phyloP scores from a whole-genome alignment of 2,797 vertebrate genomes.

The Echiichthys vipera region DNA sequence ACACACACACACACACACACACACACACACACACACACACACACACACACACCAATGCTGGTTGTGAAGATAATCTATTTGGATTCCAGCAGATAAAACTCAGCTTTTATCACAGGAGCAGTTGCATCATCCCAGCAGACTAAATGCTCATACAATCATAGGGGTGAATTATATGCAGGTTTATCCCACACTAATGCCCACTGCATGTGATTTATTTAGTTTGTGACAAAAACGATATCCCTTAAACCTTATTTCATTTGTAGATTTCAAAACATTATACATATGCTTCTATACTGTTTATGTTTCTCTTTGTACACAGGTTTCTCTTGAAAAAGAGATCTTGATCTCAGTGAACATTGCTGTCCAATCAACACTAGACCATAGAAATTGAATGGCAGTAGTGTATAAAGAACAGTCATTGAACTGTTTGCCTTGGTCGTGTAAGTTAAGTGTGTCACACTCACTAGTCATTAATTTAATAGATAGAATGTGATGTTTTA shows the following conservation, averaged over 20 bases:
- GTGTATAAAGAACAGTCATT: too few species aligned
- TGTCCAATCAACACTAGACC: background rate
- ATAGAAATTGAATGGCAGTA: background rate
- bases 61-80: background rate
- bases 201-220: conserved; percentile 11
- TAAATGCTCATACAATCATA: background rate
- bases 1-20: background rate
- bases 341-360: background rate
- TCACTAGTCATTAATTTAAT: too few species aligned
- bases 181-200: background rate
- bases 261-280: background rate
- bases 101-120: conserved; percentile 12
- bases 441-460: too few species aligned
- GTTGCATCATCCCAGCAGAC: background rate
- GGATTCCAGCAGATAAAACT: conserved; percentile 12
- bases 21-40: conserved; percentile 5
- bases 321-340: background rate
- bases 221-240: background rate
- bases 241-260: background rate
- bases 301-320: background rate
- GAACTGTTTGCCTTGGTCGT: too few species aligned
- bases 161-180: background rate
- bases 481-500: too few species aligned
- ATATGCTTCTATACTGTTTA: background rate
- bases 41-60: background rate